phyloP scores from a whole-genome alignment of 2,888 invertebrate genomes.

The Tipula unca region DNA sequence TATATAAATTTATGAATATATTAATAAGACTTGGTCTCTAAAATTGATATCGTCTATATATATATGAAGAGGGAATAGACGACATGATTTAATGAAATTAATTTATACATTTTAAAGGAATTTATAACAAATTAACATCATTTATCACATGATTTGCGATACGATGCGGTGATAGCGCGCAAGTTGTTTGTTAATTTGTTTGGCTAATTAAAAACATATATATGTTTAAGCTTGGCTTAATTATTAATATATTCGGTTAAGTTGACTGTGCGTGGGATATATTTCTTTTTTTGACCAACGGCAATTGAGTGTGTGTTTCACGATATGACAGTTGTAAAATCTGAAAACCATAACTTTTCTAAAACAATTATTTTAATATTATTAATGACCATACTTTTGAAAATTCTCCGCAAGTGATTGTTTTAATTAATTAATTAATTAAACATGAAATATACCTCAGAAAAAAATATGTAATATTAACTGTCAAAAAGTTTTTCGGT shows the following conservation, averaged over 20 bases:
- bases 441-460: not conserved
- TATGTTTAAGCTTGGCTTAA: not conserved
- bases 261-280: not conserved
- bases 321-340: not conserved
- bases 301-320: no score
- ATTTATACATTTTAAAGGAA: not conserved
- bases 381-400: not conserved
- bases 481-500: not conserved
- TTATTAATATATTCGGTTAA: not conserved
- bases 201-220: not conserved
- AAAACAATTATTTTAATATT: not conserved
- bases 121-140: not conserved
- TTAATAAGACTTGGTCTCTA: not conserved
- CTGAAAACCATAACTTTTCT: not conserved
- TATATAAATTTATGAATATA: not conserved
- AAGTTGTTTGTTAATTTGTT: not conserved
- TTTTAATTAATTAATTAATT: not conserved
- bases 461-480: not conserved
- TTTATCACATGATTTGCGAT: not conserved
- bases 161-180: not conserved
- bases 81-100: not conserved
- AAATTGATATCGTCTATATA: not conserved
- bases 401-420: not conserved
- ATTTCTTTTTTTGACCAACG: no score
- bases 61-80: not conserved